phyloP scores from a whole-genome alignment of 2,888 invertebrate genomes.

The Seladonia tumulorum region DNA sequence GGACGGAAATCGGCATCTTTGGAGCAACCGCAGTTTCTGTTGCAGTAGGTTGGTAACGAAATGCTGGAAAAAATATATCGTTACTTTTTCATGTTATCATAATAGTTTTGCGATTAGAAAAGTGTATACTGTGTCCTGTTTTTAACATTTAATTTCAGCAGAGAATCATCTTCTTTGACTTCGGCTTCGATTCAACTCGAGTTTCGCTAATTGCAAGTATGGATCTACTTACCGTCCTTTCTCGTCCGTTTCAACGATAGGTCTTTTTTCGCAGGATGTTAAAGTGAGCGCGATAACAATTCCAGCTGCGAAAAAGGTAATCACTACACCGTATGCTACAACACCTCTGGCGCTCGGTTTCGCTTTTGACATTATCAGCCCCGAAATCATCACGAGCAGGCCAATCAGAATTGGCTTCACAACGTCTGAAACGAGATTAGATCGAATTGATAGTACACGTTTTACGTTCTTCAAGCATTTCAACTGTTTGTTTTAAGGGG shows the following conservation, averaged over 20 bases:
- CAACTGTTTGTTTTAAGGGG: background rate
- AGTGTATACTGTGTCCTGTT: too few species aligned
- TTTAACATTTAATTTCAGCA: background rate
- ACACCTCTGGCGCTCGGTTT: constrained; percentile 85
- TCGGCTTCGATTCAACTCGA: background rate
- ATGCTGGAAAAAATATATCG: constrained; percentile 70
- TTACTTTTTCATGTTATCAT: too few species aligned
- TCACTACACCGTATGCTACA: constrained; percentile 85
- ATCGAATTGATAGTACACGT: background rate
- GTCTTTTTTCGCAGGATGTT: constrained; percentile 84
- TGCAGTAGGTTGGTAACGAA: constrained; percentile 85
- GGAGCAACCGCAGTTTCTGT: constrained; percentile 86
- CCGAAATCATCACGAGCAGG: constrained; percentile 85
- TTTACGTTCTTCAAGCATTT: background rate
- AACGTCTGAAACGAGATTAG: constrained; percentile 80
- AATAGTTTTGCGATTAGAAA: background rate
- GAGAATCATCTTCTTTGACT: background rate
- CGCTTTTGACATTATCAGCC: constrained; percentile 85
- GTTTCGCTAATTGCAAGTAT: background rate
- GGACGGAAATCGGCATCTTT: constrained; percentile 86
- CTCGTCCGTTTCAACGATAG: constrained; percentile 84
- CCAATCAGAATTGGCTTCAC: constrained; percentile 86
- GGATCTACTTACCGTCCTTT: constrained; percentile 79
- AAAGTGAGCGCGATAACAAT: constrained; percentile 85
- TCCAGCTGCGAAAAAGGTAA: constrained; percentile 83